Percentiles rank a stretch among this genome's conserved stretches.
Evolutionary conservation across 2,113 vertebrate genomes (phyloP).

Genomic region (Labeo catla): DNA sequence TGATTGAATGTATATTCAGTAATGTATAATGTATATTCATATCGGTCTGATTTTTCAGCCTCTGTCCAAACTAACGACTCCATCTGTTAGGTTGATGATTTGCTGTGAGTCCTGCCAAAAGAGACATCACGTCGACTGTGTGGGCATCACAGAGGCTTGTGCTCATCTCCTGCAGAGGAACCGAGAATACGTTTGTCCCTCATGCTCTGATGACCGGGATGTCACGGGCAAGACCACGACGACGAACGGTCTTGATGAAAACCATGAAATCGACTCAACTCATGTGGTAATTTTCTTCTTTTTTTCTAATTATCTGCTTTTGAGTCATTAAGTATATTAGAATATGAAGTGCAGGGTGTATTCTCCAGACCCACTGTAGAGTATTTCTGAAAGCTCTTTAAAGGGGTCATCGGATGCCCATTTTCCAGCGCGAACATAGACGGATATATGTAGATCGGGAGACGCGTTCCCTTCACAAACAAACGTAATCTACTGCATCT

Average conservation of each 20-base stretch:
- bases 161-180: slow-evolving; percentile 82
- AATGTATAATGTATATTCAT: slow-evolving; percentile 12
- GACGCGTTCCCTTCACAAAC: too few relatives aligned
- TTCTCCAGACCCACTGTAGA: too few relatives aligned
- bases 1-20: neutral
- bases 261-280: slow-evolving; percentile 85
- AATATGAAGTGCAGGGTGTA: neutral
- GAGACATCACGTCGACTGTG: slow-evolving; percentile 93
- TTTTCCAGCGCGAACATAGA: too few relatives aligned
- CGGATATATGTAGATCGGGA: too few relatives aligned
- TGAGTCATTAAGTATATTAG: neutral
- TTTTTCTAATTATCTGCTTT: neutral
- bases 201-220: slow-evolving; percentile 75
- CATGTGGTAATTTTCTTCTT: slow-evolving; percentile 74
- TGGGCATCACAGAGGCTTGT: slow-evolving; percentile 85
- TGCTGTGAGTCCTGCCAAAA: slow-evolving; percentile 91
- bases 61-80: neutral
- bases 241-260: slow-evolving; percentile 79
- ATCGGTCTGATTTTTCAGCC: slow-evolving; percentile 16
- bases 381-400: too few relatives aligned
- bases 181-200: slow-evolving; percentile 86
- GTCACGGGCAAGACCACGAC: slow-evolving; percentile 76
- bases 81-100: slow-evolving; percentile 89
- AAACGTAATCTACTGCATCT: too few relatives aligned
- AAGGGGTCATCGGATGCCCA: too few relatives aligned